Conservation (phyloP, 2,113 vertebrate species). For the Caloenas nicobarica region DNA sequence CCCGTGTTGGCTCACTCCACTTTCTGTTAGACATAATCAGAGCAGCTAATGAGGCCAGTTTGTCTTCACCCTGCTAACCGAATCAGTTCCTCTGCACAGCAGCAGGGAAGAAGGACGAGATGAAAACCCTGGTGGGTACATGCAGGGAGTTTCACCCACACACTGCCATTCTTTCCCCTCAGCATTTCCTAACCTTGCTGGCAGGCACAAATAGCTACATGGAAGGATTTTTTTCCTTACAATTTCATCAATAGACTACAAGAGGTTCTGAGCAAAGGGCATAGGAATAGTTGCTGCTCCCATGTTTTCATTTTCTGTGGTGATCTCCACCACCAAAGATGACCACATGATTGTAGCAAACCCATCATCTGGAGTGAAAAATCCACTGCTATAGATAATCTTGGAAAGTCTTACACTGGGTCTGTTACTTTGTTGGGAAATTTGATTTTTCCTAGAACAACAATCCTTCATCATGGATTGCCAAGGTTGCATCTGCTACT, state of each 20-base stretch:
- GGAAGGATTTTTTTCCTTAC: background rate
- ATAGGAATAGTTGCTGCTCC: background rate
- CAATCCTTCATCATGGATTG: background rate
- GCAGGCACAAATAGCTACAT: background rate
- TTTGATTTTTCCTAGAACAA: background rate
- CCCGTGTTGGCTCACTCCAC: background rate
- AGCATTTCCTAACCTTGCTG: background rate
- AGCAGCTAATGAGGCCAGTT: background rate
- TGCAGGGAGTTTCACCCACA: background rate
- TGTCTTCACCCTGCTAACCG: background rate
- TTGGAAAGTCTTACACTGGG: background rate
- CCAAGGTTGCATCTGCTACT: background rate
- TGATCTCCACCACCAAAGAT: background rate
- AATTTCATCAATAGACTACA: background rate
- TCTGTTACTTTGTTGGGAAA: background rate
- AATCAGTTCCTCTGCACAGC: background rate
- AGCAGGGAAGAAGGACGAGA: background rate
- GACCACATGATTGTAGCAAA: background rate
- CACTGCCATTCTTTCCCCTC: background rate
- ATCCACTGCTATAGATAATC: background rate
- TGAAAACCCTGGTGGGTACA: background rate
- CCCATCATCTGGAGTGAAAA: background rate
- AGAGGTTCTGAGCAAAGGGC: background rate
- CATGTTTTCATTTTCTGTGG: background rate
- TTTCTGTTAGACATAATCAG: background rate